phyloP scores from a whole-genome alignment of 2,797 vertebrate genomes.

The Galaxias olidus region DNA sequence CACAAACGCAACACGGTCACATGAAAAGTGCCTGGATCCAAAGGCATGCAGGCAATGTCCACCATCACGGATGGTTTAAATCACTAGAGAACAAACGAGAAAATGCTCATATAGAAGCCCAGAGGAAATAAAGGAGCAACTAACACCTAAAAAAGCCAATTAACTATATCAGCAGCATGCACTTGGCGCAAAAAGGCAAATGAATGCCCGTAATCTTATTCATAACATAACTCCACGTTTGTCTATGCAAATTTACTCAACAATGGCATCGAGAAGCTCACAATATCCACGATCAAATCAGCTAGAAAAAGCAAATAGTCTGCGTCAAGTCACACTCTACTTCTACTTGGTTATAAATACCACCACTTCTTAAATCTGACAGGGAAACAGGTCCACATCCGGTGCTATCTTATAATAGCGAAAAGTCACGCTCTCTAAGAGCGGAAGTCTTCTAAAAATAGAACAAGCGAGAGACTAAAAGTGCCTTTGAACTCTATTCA shows the following conservation, averaged over 20 bases:
- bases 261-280: slow-evolving; percentile 70
- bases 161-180: slow-evolving; percentile 57
- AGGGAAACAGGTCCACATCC: slow-evolving; percentile 38
- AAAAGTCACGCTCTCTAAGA: slow-evolving; percentile 16
- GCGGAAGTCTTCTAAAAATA: slow-evolving; percentile 14
- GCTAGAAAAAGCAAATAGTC: slow-evolving; percentile 56
- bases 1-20: slow-evolving; percentile 53
- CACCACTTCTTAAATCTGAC: slow-evolving; percentile 39
- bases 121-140: slow-evolving; percentile 40
- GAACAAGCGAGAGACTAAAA: slow-evolving; percentile 21
- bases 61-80: slow-evolving; percentile 70
- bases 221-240: slow-evolving; percentile 79
- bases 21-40: slow-evolving; percentile 57
- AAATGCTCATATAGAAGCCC: slow-evolving; percentile 43
- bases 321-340: slow-evolving; percentile 60
- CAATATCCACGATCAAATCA: slow-evolving; percentile 65
- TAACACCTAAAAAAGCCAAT: slow-evolving; percentile 42
- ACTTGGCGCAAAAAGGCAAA: slow-evolving; percentile 46
- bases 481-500: slow-evolving; percentile 7
- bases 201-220: slow-evolving; percentile 65
- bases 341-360: slow-evolving; percentile 48
- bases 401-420: slow-evolving; percentile 31
- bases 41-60: slow-evolving; percentile 79
- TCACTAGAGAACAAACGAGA: slow-evolving; percentile 52
- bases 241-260: slow-evolving; percentile 77